A percentile compares a stretch with the other conserved stretches of the same genome.
Conservation (phyloP, 2,888 invertebrate species). For the Nymphalis polychloros region DNA sequence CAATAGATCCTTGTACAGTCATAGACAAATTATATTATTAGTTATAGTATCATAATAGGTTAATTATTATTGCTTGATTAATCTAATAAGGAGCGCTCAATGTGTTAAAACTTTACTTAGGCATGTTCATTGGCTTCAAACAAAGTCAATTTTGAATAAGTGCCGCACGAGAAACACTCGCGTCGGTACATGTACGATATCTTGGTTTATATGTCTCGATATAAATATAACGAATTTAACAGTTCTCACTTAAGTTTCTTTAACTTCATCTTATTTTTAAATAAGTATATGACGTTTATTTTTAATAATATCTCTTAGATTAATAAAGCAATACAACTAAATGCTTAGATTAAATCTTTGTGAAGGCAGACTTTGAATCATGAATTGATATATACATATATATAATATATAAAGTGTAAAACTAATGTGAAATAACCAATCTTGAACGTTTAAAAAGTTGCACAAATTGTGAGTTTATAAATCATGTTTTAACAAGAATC, state of each 20-base stretch:
- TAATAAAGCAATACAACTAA: constrained; percentile 40
- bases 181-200: neutral
- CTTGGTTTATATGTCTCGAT: constrained; percentile 1
- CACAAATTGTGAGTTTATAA: constrained; percentile 38
- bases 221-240: constrained; percentile 6
- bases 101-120: constrained; percentile 5
- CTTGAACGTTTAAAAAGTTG: constrained; percentile 24
- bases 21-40: constrained; percentile 51
- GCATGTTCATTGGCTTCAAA: neutral
- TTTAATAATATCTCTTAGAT: constrained; percentile 29
- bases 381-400: constrained; percentile 8
- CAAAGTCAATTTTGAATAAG: constrained; percentile 1
- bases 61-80: constrained; percentile 45
- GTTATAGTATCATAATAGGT: constrained; percentile 42
- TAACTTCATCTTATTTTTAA: constrained; percentile 11
- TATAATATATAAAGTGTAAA: constrained; percentile 17
- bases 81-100: constrained; percentile 35
- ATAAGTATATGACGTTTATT: constrained; percentile 1
- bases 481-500: constrained; percentile 16
- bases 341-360: constrained; percentile 39
- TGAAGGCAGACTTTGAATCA: constrained; percentile 34
- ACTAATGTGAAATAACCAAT: neutral
- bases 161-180: neutral
- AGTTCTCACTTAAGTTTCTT: neutral
- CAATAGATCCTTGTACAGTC: constrained; percentile 49